Evolutionary conservation across 35 echinoderm and acorn worm species (phyloP).

Genomic region (Amphiura filiformis): DNA sequence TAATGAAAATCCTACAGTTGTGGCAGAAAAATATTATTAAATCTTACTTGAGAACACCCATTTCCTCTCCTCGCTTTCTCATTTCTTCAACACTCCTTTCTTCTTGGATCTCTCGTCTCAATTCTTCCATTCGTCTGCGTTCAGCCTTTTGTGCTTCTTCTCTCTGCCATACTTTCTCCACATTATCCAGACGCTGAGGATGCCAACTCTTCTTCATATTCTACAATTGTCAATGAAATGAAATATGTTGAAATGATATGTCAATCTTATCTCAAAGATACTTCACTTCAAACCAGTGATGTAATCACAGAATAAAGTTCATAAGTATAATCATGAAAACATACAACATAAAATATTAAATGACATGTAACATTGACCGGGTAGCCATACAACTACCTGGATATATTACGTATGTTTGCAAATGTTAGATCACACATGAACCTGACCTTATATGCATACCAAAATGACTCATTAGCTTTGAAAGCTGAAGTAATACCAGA

Average conservation of each 20-base stretch:
- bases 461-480: too few species aligned
- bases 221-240: not conserved
- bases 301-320: not conserved
- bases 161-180: constrained; percentile 55
- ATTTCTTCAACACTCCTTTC: constrained; percentile 60
- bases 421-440: too few species aligned
- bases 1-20: too few species aligned
- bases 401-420: too few species aligned
- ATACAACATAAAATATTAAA: too few species aligned
- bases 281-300: not conserved
- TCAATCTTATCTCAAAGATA: not conserved
- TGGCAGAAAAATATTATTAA: not conserved
- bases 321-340: too few species aligned
- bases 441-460: too few species aligned
- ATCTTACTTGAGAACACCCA: not conserved
- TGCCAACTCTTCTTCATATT: constrained; percentile 79
- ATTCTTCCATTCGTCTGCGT: constrained; percentile 30
- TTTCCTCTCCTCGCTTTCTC: constrained; percentile 45
- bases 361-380: too few species aligned
- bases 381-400: too few species aligned
- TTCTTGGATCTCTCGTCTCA: constrained; percentile 40
- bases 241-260: too few species aligned
- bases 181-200: constrained; percentile 58
- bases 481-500: too few species aligned
- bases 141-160: constrained; percentile 44